These are phyloP conservation scores for Microctenopoma stevenorrisi DNA, from an alignment of 2,797 vertebrate genomes.

Conservation along the genomic window DNA sequence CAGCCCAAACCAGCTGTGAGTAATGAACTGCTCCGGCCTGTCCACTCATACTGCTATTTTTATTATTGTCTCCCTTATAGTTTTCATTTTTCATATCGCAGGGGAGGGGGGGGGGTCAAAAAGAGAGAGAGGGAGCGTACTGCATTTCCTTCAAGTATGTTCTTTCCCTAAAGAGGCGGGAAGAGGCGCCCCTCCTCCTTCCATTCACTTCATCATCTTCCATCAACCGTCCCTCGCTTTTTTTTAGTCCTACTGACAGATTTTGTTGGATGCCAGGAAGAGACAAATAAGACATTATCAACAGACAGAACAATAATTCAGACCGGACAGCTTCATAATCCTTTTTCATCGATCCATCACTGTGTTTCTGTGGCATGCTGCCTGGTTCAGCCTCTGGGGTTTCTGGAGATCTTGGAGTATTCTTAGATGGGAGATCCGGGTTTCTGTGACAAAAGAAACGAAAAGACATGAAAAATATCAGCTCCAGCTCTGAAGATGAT, in stretches of 20 bases:
- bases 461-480: conserved; percentile 40
- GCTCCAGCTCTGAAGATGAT: conserved; percentile 77
- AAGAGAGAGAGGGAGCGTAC: conserved; percentile 20
- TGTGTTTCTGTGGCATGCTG: conserved; percentile 35
- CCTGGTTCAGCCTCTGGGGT: conserved; percentile 48
- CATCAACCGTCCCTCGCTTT: conserved; percentile 60
- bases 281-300: conserved; percentile 75
- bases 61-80: conserved; percentile 87
- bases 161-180: conserved; percentile 65
- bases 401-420: conserved; percentile 26
- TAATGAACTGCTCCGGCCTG: conserved; percentile 89
- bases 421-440: conserved; percentile 34
- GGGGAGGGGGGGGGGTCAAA: conserved; percentile 14
- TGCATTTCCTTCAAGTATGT: conserved; percentile 68
- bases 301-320: conserved; percentile 75
- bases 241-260: conserved; percentile 63
- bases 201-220: conserved; percentile 71
- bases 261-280: conserved; percentile 68
- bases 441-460: conserved; percentile 15
- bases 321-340: conserved; percentile 69
- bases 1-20: conserved; percentile 84
- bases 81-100: conserved; percentile 86
- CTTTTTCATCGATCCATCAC: conserved; percentile 70
- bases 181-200: conserved; percentile 39
- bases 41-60: conserved; percentile 89